Percentiles rank a stretch among this genome's conserved stretches.
Evolutionary conservation across 2,113 vertebrate genomes (phyloP).

Genomic region (Gymnocephalus cernua): DNA sequence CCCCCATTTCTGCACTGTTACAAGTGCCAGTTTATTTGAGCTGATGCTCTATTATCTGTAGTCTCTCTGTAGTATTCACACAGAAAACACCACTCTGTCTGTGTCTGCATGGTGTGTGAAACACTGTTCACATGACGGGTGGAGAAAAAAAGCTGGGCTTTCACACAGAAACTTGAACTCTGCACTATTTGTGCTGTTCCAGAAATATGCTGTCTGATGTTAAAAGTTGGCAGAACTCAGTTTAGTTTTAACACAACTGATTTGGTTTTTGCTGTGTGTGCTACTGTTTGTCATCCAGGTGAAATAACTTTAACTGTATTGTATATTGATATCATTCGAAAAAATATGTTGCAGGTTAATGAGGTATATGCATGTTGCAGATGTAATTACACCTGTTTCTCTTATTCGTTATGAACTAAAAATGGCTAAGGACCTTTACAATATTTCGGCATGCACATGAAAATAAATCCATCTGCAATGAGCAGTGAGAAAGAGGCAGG

Average conservation of each 20-base stretch:
- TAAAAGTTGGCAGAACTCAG: constrained; percentile 28
- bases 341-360: neutral
- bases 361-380: neutral
- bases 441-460: constrained; percentile 10
- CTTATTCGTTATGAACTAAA: neutral
- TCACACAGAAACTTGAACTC: constrained; percentile 19
- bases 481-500: constrained; percentile 46
- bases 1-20: neutral
- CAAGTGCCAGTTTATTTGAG: constrained; percentile 3
- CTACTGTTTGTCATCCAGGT: neutral
- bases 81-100: neutral
- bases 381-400: neutral
- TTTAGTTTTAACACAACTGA: constrained; percentile 49
- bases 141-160: neutral
- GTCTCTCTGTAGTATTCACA: constrained; percentile 6
- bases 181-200: constrained; percentile 32
- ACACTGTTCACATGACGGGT: constrained; percentile 9
- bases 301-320: neutral
- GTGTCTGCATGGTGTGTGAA: constrained; percentile 23
- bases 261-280: constrained; percentile 44
- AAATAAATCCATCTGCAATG: constrained; percentile 15
- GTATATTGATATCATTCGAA: neutral
- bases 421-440: neutral
- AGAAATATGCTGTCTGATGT: neutral
- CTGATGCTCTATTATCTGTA: constrained; percentile 34